Conservation (phyloP, 2,113 vertebrate genomes). For the Haplochromis vanheusdeni region DNA sequence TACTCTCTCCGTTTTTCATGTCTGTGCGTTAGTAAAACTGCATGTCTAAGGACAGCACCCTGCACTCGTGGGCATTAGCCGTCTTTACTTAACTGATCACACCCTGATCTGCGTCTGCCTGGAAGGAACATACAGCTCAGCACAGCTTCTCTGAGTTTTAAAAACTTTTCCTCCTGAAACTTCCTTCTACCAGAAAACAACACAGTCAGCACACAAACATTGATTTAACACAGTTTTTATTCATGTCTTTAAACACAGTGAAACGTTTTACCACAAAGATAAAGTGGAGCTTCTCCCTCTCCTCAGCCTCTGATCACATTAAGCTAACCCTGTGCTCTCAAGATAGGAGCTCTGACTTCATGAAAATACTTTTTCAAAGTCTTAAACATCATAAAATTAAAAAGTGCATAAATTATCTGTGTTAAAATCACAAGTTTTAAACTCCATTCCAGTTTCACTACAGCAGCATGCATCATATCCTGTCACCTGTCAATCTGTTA, state of each 20-base stretch:
- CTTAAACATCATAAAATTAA: background rate
- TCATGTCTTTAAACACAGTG: background rate
- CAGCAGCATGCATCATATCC: background rate
- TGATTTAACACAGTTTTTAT: background rate
- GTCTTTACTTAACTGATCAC: accelerated
- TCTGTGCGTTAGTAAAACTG: accelerated
- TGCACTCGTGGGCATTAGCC: background rate
- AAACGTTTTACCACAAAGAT: accelerated
- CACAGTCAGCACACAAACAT: background rate
- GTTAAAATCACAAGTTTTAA: background rate
- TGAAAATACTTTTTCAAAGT: background rate
- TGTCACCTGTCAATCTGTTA: background rate
- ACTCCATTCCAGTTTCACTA: background rate
- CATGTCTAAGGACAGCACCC: background rate
- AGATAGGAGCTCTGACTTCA: background rate
- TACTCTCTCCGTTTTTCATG: accelerated
- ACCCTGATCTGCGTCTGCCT: background rate
- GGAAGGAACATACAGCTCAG: accelerated
- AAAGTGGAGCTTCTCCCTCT: accelerated
- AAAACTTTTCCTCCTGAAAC: background rate
- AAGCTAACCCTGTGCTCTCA: background rate
- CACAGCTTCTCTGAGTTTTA: accelerated
- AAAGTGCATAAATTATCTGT: background rate
- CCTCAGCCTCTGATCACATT: background rate
- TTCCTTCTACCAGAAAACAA: background rate